Percentiles rank a stretch among this genome's conserved stretches.
phyloP scores from a whole-genome alignment of 2,888 invertebrate genomes.

The Catocala sponsa region DNA sequence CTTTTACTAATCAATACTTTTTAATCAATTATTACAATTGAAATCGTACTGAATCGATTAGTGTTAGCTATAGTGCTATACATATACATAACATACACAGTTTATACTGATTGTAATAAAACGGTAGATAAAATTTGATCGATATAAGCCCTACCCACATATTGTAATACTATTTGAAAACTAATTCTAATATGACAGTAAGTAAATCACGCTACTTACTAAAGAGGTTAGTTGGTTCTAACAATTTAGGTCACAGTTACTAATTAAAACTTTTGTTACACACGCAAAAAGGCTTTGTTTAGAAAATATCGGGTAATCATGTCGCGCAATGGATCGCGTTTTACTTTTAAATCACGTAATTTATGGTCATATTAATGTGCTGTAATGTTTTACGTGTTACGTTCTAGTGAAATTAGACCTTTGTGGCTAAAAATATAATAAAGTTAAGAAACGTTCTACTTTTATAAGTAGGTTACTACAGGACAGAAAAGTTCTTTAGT shows the following conservation, averaged over 20 bases:
- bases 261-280: slow-evolving; percentile 67
- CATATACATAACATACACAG: too few species aligned
- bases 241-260: slow-evolving; percentile 71
- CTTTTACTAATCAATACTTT: too few species aligned
- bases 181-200: slow-evolving; percentile 29
- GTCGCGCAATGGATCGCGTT: slow-evolving; percentile 38
- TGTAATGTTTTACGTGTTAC: slow-evolving; percentile 15
- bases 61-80: too few species aligned
- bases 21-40: too few species aligned
- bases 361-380: slow-evolving; percentile 33
- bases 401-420: slow-evolving; percentile 6
- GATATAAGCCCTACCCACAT: background rate
- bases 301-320: slow-evolving; percentile 48
- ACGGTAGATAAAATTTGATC: too few species aligned
- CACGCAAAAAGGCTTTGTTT: slow-evolving; percentile 66
- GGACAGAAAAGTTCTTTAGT: background rate
- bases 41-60: too few species aligned
- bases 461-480: slow-evolving; percentile 1
- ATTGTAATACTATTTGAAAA: slow-evolving; percentile 16
- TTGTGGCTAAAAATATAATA: slow-evolving; percentile 5
- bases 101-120: too few species aligned
- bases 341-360: slow-evolving; percentile 41
- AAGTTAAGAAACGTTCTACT: slow-evolving; percentile 1
- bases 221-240: slow-evolving; percentile 44
- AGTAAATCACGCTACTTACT: slow-evolving; percentile 57